Conservation (phyloP, 1,140 invertebrate species). For the Calliphora vicina region DNA sequence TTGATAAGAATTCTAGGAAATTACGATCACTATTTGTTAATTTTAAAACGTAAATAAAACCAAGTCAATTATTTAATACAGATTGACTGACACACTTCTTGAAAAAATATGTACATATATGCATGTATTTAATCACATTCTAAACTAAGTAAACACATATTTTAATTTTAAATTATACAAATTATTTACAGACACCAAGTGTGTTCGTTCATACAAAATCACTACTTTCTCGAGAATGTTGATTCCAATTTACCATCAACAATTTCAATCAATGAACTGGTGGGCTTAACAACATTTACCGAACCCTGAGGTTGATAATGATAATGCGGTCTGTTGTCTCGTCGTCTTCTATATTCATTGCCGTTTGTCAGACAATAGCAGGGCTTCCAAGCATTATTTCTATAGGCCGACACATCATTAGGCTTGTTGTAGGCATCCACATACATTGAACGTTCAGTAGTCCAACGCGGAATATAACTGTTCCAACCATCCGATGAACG, state of each 20-base stretch:
- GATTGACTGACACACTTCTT: neutral
- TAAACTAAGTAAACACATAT: no score
- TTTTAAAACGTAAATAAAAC: neutral
- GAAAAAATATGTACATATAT: no score
- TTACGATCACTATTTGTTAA: neutral
- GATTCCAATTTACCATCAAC: slow-evolving; percentile 54
- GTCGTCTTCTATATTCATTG: slow-evolving; percentile 48
- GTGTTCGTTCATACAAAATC: neutral
- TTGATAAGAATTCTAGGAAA: neutral
- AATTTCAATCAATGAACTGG: slow-evolving; percentile 45
- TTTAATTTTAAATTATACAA: no score
- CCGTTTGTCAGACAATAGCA: slow-evolving; percentile 56
- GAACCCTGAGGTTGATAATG: neutral
- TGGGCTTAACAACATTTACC: slow-evolving; percentile 9
- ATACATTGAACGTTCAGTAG: slow-evolving; percentile 50
- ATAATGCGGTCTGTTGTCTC: slow-evolving; percentile 42
- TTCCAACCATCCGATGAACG: slow-evolving; percentile 53
- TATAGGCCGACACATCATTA: slow-evolving; percentile 40
- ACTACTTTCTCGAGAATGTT: slow-evolving; percentile 52
- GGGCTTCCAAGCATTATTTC: slow-evolving; percentile 53
- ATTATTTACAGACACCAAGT: neutral
- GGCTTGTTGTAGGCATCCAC: slow-evolving; percentile 38
- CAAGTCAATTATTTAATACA: neutral
- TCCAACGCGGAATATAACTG: slow-evolving; percentile 58
- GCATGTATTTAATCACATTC: no score